Evolutionary conservation across 2,113 vertebrate species (phyloP).

Genomic region (Spermophilus dauricus): DNA sequence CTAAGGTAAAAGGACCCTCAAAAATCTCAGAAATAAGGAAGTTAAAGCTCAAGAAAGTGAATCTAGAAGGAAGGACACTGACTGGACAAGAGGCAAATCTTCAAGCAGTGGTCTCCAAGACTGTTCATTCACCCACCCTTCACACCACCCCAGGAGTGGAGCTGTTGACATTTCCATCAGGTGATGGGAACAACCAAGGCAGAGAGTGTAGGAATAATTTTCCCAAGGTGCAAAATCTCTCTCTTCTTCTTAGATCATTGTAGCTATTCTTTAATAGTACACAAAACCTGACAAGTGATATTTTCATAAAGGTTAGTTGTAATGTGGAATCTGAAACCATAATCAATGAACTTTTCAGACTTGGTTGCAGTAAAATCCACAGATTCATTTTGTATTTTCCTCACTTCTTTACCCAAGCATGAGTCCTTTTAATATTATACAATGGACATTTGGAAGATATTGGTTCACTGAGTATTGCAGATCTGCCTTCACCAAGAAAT

Average conservation of each 20-base stretch:
- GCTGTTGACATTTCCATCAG: background rate
- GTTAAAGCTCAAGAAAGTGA: background rate
- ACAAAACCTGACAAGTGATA: background rate
- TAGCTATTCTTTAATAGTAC: background rate
- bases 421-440: background rate
- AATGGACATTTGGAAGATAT: background rate
- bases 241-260: background rate
- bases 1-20: background rate
- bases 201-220: background rate
- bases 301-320: conserved; percentile 17
- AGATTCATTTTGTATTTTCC: background rate
- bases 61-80: background rate
- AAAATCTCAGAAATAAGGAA: conserved; percentile 8
- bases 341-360: background rate
- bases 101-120: background rate
- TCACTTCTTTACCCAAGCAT: background rate
- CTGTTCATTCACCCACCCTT: background rate
- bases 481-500: background rate
- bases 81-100: background rate
- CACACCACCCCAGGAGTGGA: background rate
- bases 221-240: background rate
- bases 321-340: background rate
- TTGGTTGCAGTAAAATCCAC: background rate
- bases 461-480: background rate
- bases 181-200: background rate